phyloP scores from a whole-genome alignment of 2,113 vertebrate genomes.

The Proteles cristata region DNA sequence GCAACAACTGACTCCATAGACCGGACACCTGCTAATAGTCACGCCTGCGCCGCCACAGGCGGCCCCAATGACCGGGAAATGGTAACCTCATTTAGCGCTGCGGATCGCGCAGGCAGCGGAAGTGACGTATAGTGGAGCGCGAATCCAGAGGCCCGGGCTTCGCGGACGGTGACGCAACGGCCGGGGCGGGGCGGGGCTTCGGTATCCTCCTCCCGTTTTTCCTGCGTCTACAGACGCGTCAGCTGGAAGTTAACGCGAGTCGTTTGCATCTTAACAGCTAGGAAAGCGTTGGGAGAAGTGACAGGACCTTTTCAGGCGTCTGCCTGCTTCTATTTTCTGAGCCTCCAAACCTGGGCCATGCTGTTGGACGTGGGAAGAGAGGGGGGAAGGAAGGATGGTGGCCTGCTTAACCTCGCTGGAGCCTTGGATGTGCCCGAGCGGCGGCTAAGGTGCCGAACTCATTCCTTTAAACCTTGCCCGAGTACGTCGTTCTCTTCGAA shows the following conservation, averaged over 20 bases:
- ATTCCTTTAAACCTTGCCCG: neutral
- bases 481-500: neutral
- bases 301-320: neutral
- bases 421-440: neutral
- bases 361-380: neutral
- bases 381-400: neutral
- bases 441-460: neutral
- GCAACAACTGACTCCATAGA: constrained; percentile 74
- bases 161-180: rapidly evolving
- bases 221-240: rapidly evolving
- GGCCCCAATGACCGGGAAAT: constrained; percentile 63
- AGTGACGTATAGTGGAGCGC: neutral
- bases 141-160: rapidly evolving
- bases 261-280: neutral
- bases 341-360: neutral
- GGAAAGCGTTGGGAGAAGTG: neutral
- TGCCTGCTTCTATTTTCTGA: neutral
- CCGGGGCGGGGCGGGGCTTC: rapidly evolving
- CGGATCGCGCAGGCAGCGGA: neutral
- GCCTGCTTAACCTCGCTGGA: neutral
- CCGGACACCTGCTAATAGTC: rapidly evolving
- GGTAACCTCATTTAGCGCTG: neutral
- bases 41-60: neutral
- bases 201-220: rapidly evolving
- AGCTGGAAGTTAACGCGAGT: neutral